phyloP scores from a whole-genome alignment of 37 sponge, comb jelly and placozoan genomes.

The Spongilla lacustris region DNA sequence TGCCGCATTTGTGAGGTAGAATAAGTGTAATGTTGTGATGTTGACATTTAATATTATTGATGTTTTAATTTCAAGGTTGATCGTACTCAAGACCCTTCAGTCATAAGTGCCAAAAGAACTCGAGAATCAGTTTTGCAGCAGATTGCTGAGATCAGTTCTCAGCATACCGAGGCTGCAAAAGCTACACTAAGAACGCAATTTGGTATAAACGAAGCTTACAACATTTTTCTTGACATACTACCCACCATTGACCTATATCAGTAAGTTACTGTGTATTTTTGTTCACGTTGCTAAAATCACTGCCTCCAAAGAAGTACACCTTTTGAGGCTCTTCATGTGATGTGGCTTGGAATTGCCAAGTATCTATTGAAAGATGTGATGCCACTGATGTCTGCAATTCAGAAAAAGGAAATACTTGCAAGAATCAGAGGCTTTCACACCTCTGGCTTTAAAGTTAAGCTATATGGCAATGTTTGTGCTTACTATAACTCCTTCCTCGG shows the following conservation, averaged over 20 bases:
- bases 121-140: not conserved
- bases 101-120: not conserved
- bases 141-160: not conserved
- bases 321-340: slow-evolving; percentile 35
- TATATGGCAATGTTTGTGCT: slow-evolving; percentile 12
- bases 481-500: slow-evolving; percentile 39
- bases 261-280: not conserved
- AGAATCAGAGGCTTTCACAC: not conserved
- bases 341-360: slow-evolving; percentile 44
- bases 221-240: not conserved
- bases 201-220: not conserved
- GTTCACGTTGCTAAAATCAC: not conserved
- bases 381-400: not conserved
- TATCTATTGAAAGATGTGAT: slow-evolving; percentile 30
- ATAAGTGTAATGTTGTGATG: not conserved
- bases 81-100: not conserved
- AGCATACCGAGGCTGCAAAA: not conserved
- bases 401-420: slow-evolving; percentile 31
- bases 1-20: not conserved
- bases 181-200: not conserved
- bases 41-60: not conserved
- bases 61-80: not conserved
- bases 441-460: slow-evolving; percentile 27
- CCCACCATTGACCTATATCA: not conserved
- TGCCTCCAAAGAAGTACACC: slow-evolving; percentile 24